These are phyloP conservation scores for Sinocyclocheilus maitianheensis DNA, from an alignment of 2,113 vertebrate species.

Conservation along the genomic window DNA sequence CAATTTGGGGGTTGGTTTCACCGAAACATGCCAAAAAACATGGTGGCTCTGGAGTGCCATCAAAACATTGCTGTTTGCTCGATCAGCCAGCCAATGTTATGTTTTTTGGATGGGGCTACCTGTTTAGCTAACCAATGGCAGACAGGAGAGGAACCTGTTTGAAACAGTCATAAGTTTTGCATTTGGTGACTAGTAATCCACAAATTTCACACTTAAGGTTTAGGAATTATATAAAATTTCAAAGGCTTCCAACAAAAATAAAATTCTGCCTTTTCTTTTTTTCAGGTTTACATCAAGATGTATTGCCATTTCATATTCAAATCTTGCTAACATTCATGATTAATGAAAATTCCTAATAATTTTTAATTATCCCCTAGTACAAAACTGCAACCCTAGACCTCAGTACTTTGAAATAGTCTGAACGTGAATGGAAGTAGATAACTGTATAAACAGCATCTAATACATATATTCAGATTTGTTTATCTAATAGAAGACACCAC, in stretches of 20 bases:
- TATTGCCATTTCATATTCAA: neutral
- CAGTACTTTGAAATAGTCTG: neutral
- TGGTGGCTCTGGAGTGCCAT: neutral
- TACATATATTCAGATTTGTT: neutral
- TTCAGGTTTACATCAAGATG: neutral
- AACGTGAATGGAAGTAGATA: neutral
- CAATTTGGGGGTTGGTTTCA: neutral
- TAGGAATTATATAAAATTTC: neutral
- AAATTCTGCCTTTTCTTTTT: neutral
- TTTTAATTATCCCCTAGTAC: neutral
- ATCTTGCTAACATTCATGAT: neutral
- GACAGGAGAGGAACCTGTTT: neutral
- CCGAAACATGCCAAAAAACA: neutral
- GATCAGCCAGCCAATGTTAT: neutral
- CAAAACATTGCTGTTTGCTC: neutral
- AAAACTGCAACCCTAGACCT: neutral
- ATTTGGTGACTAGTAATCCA: neutral
- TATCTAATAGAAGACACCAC: neutral
- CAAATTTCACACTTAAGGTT: neutral
- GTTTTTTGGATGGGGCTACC: neutral
- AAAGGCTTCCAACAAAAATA: neutral
- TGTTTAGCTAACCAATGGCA: neutral
- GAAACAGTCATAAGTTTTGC: neutral
- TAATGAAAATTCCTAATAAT: neutral
- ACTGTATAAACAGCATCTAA: neutral